Evolutionary conservation across 2,888 invertebrate genomes (phyloP).

Genomic region (Scotopteryx bipunctaria): DNA sequence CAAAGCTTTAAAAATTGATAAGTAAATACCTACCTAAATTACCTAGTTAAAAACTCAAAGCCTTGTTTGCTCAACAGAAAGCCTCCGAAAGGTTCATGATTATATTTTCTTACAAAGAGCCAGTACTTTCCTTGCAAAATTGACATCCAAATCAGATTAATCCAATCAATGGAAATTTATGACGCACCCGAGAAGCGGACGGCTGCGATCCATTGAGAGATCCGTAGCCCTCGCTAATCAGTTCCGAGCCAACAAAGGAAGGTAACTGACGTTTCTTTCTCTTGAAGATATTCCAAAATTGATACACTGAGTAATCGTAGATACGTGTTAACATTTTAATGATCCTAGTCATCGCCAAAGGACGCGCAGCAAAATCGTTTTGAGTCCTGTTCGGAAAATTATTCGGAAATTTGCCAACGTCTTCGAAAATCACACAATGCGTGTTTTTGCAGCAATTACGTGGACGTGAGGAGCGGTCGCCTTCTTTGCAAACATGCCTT

Average conservation of each 20-base stretch:
- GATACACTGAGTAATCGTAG: constrained; percentile 15
- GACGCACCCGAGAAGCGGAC: constrained; percentile 76
- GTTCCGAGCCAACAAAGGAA: constrained; percentile 58
- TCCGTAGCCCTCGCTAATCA: constrained; percentile 71
- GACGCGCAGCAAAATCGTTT: constrained; percentile 13
- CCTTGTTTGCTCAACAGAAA: constrained; percentile 4
- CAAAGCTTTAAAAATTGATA: too few relatives aligned
- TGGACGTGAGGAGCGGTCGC: constrained; percentile 72
- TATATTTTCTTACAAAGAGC: constrained; percentile 76
- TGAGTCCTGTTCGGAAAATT: constrained; percentile 48
- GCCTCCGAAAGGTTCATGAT: constrained; percentile 51
- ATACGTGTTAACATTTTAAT: constrained; percentile 9
- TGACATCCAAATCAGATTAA: constrained; percentile 84
- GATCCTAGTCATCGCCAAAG: constrained; percentile 6
- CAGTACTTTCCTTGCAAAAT: constrained; percentile 77
- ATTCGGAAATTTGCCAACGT: constrained; percentile 78
- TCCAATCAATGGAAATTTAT: constrained; percentile 84
- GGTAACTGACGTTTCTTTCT: constrained; percentile 44
- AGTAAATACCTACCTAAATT: not conserved
- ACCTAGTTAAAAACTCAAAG: not conserved
- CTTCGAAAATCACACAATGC: constrained; percentile 73
- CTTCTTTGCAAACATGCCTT: constrained; percentile 71
- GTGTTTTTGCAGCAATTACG: constrained; percentile 81
- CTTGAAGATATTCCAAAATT: constrained; percentile 24
- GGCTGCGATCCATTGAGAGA: constrained; percentile 69